Percentiles rank a stretch among this genome's conserved stretches.
Conservation (phyloP, 2,888 invertebrate genomes). For the Ochropleura leucogaster region DNA sequence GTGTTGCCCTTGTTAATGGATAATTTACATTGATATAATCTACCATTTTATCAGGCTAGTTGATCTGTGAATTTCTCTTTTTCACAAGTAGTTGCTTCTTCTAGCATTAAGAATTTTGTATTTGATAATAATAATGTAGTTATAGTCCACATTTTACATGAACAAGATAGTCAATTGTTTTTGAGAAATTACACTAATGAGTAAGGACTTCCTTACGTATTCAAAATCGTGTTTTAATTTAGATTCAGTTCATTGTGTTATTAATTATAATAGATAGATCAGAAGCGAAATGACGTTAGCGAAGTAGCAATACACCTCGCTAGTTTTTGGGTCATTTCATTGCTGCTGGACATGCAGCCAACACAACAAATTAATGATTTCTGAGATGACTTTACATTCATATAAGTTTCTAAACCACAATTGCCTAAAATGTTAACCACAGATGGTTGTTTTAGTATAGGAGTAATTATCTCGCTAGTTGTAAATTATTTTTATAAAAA, state of each 20-base stretch:
- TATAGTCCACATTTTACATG: slow-evolving; percentile 40
- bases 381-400: slow-evolving; percentile 8
- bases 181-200: slow-evolving; percentile 15
- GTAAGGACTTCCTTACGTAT: slow-evolving; percentile 24
- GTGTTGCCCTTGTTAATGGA: slow-evolving; percentile 7
- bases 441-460: slow-evolving; percentile 19
- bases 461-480: slow-evolving; percentile 57
- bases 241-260: slow-evolving; percentile 7
- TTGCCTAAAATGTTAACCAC: slow-evolving; percentile 18
- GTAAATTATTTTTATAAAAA: slow-evolving; percentile 49
- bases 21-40: slow-evolving; percentile 3
- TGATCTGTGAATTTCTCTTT: slow-evolving; percentile 37
- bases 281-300: background rate
- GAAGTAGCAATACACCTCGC: background rate
- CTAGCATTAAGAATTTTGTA: slow-evolving; percentile 55
- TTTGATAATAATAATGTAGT: slow-evolving; percentile 45
- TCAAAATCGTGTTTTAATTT: slow-evolving; percentile 19
- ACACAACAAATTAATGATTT: slow-evolving; percentile 3
- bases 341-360: slow-evolving; percentile 6
- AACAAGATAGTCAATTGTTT: slow-evolving; percentile 39
- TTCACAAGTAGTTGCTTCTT: slow-evolving; percentile 38
- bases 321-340: background rate
- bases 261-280: slow-evolving; percentile 27
- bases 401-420: slow-evolving; percentile 24
- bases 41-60: slow-evolving; percentile 32